These are phyloP conservation scores for Hemibagrus wyckioides DNA, from an alignment of 2,113 vertebrate species.

Conservation along the genomic window DNA sequence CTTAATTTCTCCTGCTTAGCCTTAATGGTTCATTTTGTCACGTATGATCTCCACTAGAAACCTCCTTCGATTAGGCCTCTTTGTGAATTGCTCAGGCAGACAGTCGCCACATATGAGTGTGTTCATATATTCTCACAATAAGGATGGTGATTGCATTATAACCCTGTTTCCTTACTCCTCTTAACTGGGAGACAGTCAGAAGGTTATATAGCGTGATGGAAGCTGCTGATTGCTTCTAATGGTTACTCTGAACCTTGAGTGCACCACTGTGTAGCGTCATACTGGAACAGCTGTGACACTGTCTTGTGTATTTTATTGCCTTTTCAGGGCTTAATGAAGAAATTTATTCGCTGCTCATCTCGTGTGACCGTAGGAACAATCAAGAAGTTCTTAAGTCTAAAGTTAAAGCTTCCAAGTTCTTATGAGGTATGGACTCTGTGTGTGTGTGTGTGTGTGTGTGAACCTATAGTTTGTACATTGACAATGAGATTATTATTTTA, in stretches of 20 bases:
- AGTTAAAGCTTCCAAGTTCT: conserved; percentile 97
- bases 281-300: background rate
- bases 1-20: background rate
- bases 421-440: conserved; percentile 82
- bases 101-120: background rate
- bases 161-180: background rate
- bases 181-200: background rate
- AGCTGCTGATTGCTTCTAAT: background rate
- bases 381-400: conserved; percentile 99
- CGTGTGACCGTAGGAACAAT: conserved; percentile 98
- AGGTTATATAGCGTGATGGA: background rate
- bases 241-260: background rate
- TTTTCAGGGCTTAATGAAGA: conserved; percentile 96
- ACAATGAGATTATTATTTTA: no score
- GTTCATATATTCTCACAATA: conserved; percentile 10
- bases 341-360: conserved; percentile 98
- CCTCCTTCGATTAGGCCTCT: background rate
- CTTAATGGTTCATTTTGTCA: background rate
- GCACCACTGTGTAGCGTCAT: background rate
- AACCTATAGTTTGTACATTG: background rate
- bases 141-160: background rate
- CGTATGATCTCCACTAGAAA: background rate
- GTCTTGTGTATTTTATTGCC: conserved; percentile 17
- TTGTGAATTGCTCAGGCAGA: background rate
- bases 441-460: background rate